Conservation (phyloP, 2,113 vertebrate genomes). For the Tragelaphus buxtoni region DNA sequence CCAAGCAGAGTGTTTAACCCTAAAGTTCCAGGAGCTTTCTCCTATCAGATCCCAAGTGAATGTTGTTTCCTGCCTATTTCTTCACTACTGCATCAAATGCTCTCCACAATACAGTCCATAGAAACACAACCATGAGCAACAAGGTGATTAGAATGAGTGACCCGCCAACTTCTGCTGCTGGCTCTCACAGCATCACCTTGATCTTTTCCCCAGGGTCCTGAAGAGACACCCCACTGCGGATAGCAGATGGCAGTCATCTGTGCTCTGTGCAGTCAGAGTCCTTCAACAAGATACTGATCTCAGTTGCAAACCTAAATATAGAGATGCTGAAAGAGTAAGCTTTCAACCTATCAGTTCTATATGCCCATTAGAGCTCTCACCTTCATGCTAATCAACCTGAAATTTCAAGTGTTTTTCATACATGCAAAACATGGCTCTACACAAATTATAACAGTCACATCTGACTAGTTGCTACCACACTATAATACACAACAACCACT, state of each 20-base stretch:
- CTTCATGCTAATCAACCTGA: background rate
- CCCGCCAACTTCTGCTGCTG: background rate
- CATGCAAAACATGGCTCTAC: rapidly evolving
- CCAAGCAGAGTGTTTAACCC: background rate
- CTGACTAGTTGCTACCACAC: background rate
- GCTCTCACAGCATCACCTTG: background rate
- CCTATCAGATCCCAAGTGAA: background rate
- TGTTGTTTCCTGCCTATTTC: background rate
- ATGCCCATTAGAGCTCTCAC: background rate
- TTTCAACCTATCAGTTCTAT: background rate
- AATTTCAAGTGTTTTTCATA: background rate
- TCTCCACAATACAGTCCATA: background rate
- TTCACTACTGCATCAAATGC: background rate
- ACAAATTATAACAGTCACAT: background rate
- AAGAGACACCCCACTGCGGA: background rate
- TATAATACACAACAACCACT: background rate
- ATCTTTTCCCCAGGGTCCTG: background rate
- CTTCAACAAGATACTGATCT: background rate
- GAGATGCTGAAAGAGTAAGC: background rate
- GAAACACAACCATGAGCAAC: background rate
- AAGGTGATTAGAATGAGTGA: background rate
- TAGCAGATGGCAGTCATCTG: background rate
- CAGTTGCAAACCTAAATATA: background rate
- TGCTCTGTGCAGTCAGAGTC: background rate
- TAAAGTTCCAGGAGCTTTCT: background rate